Percentiles rank a stretch among this genome's conserved stretches.
phyloP scores from a whole-genome alignment of 2,113 vertebrate genomes.

The Camarhynchus parvulus region DNA sequence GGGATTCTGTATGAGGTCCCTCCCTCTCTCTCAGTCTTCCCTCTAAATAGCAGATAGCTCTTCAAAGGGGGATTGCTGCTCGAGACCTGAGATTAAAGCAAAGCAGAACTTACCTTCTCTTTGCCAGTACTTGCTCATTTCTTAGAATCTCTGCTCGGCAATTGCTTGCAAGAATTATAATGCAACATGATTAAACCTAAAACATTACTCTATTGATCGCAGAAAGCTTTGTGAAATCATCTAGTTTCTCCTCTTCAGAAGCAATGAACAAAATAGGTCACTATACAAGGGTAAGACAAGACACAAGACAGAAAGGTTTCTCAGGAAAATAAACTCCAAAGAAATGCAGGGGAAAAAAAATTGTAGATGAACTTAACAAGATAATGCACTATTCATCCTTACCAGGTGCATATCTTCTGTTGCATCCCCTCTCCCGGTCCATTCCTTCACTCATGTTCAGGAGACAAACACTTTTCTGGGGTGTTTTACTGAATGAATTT shows the following conservation, averaged over 20 bases:
- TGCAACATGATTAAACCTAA: conserved; percentile 70
- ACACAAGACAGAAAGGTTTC: conserved; percentile 10
- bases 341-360: background rate
- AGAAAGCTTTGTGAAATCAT: conserved; percentile 73
- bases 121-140: conserved; percentile 56
- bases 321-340: conserved; percentile 42
- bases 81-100: conserved; percentile 52
- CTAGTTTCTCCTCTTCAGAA: conserved; percentile 71
- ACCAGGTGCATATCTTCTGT: conserved; percentile 35
- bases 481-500: conserved; percentile 19
- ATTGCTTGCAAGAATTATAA: conserved; percentile 71
- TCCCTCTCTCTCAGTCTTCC: conserved; percentile 9
- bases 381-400: background rate
- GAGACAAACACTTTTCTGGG: conserved; percentile 32
- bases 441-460: conserved; percentile 23
- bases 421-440: background rate
- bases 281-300: conserved; percentile 40
- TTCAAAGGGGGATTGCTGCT: conserved; percentile 4
- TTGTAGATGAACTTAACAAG: conserved; percentile 16
- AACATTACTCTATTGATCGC: conserved; percentile 72
- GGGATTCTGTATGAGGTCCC: conserved; percentile 1
- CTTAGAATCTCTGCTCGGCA: conserved; percentile 44
- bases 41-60: conserved; percentile 31
- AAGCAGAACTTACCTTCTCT: conserved; percentile 56
- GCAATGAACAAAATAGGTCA: conserved; percentile 70